These are phyloP conservation scores for Drosophila fulvimacula DNA, from an alignment of 2,888 invertebrate species.

Conservation along the genomic window DNA sequence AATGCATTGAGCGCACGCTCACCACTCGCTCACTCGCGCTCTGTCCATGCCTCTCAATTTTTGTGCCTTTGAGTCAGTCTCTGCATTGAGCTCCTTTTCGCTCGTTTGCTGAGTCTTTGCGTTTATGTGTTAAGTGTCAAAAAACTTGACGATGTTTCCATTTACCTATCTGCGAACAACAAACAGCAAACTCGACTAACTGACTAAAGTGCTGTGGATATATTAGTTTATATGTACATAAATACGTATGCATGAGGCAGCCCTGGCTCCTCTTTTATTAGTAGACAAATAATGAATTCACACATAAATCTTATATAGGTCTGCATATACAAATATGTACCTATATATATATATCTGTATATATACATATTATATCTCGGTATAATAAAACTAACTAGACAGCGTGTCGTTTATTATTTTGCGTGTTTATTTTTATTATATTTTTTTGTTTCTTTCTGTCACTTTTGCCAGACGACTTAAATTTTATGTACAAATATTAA, in stretches of 20 bases:
- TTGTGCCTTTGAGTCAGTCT: constrained; percentile 13
- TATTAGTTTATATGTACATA: no score
- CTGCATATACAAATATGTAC: neutral
- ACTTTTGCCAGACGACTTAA: constrained; percentile 46
- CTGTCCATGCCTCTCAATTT: neutral
- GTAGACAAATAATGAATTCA: constrained; percentile 3
- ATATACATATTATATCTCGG: neutral
- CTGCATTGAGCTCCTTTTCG: neutral
- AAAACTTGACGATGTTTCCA: constrained; percentile 8
- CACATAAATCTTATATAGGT: constrained; percentile 9
- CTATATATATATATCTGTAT: no score
- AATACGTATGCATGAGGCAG: neutral
- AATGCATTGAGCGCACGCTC: constrained; percentile 4
- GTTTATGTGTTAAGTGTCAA: constrained; percentile 5
- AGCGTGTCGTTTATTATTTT: constrained; percentile 49
- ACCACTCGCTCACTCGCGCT: neutral
- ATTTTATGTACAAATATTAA: constrained; percentile 38
- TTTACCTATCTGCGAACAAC: neutral
- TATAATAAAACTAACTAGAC: constrained; percentile 42
- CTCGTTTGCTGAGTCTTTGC: neutral
- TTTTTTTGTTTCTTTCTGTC: constrained; percentile 19
- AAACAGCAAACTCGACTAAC: neutral
- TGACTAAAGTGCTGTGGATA: neutral
- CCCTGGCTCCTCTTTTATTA: neutral
- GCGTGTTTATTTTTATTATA: constrained; percentile 16